Evolutionary conservation across 1,140 invertebrate genomes (phyloP), one percentile per base, ranked within the genome.

Genomic region (Scaptodrosophila lebanonensis): DNA sequence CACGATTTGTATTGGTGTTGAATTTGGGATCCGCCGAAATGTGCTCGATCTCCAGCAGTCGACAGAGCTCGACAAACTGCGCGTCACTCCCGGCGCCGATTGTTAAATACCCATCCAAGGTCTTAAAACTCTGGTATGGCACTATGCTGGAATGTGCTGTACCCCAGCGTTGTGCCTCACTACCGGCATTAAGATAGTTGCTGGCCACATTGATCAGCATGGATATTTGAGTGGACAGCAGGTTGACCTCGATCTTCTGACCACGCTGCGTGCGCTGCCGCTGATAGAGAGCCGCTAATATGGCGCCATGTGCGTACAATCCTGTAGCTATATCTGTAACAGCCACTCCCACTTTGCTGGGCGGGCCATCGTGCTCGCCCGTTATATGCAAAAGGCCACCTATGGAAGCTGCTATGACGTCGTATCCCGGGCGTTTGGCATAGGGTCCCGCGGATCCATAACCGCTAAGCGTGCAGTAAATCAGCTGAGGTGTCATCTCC

Each of bases 391-490:
- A 69, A 0, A 99, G 88, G 1, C 97, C 97, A 8, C 96, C 97
- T 48, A 97, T 89, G 0, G 96, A 97, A 5, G 96, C 93, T 8
- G 96, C 96, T 62, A 99, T 97, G 0, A 98, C 95, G 89, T 99
- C 97, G 88, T 98, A 99, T 45, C 97, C 97, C 13, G 96, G 94
- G 72, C 93, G 92, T 39, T 91, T 89, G 2, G 89, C 88, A 88
- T 98, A 98, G 0, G 96, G 96, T 1, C 97, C 97, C 36, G 90
- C 88, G 1, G 91, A 89, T 0, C 98, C 98, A 88, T 94, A 99
- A 0, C 97, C 98, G 54, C 95, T 96, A 27, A 99, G 91, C 0
- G 97, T 97, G 88, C 96, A 98, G 79, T 99, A 99, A 51, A 99
- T 93, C 7, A 99, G 88, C 32, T 91, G 88, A 0, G 96, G 95